A percentile compares a stretch with the other conserved stretches of the same genome.
Evolutionary conservation across 2,113 vertebrate species (phyloP).

Genomic region (Oncorhynchus nerka): DNA sequence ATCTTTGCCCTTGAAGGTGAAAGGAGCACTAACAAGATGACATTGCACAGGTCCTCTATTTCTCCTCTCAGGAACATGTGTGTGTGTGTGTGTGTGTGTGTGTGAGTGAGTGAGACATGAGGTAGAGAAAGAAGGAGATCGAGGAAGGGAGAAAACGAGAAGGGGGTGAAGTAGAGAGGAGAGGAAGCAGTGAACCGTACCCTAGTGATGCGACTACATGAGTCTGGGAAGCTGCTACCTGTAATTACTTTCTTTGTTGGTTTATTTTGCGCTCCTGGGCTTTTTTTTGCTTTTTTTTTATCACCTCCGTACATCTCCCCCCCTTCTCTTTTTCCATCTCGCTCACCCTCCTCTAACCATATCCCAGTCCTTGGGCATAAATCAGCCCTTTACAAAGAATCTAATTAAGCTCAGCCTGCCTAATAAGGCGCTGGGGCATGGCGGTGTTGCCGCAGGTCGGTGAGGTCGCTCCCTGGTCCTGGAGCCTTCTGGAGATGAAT

Average conservation of each 20-base stretch:
- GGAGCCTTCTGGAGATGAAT: not conserved
- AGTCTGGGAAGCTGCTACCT: not conserved
- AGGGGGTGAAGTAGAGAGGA: not conserved
- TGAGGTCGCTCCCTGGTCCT: not conserved
- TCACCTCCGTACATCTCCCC: not conserved
- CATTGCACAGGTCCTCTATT: not conserved
- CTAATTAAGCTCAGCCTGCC: not conserved
- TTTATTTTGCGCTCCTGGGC: slow-evolving; percentile 1
- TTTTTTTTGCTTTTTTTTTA: no score
- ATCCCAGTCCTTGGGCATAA: not conserved
- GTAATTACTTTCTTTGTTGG: slow-evolving; percentile 4
- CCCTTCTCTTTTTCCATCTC: not conserved
- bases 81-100: no score
- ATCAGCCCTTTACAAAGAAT: not conserved
- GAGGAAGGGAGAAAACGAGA: not conserved
- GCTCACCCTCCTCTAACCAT: not conserved
- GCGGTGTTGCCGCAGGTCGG: not conserved
- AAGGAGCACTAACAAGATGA: not conserved
- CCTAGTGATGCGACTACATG: not conserved
- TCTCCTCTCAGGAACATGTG: not conserved
- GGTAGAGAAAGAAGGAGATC: no score
- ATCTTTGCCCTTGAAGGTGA: slow-evolving; percentile 1
- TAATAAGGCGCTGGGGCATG: slow-evolving; percentile 1
- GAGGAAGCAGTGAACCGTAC: no score
- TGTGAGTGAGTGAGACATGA: not conserved